phyloP scores from a whole-genome alignment of 1,140 invertebrate species.

The Dreissena polymorpha region DNA sequence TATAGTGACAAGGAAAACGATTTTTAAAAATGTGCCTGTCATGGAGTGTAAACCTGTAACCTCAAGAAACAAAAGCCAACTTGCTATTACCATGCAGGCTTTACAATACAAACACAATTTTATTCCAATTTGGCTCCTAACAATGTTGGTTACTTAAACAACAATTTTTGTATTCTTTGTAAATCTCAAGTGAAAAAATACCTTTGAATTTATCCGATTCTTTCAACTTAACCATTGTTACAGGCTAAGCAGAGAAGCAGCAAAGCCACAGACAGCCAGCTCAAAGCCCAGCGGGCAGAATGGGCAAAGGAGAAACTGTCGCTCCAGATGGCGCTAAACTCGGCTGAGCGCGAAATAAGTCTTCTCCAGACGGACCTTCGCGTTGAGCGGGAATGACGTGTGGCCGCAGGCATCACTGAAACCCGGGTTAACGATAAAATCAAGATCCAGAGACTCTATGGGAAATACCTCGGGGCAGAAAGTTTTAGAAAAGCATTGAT shows the following conservation, averaged over 20 bases:
- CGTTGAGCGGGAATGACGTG: slow-evolving; percentile 57
- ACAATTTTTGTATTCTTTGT: too few species aligned
- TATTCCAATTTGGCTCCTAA: too few species aligned
- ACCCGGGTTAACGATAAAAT: slow-evolving; percentile 41
- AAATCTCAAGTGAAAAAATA: too few species aligned
- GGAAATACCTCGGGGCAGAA: slow-evolving; percentile 87
- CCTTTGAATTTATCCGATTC: too few species aligned
- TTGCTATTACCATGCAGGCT: too few species aligned
- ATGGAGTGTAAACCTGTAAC: too few species aligned
- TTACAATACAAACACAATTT: too few species aligned
- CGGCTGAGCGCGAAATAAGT: slow-evolving; percentile 72
- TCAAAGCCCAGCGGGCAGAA: slow-evolving; percentile 68
- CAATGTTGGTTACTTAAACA: too few species aligned
- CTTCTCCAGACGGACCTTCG: slow-evolving; percentile 68
- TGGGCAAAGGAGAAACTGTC: slow-evolving; percentile 77
- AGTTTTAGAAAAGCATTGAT: slow-evolving; percentile 90
- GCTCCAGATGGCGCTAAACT: slow-evolving; percentile 72
- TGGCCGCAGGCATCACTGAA: slow-evolving; percentile 54
- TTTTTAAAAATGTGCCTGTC: too few species aligned
- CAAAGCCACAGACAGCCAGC: slow-evolving; percentile 19
- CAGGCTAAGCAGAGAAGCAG: slow-evolving; percentile 36
- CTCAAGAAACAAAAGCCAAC: too few species aligned
- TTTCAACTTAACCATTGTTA: too few species aligned
- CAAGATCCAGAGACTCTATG: slow-evolving; percentile 87
- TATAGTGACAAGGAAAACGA: too few species aligned